Conservation (phyloP, 2,888 invertebrate species). For the Imbricaverruca yamaguchii region DNA sequence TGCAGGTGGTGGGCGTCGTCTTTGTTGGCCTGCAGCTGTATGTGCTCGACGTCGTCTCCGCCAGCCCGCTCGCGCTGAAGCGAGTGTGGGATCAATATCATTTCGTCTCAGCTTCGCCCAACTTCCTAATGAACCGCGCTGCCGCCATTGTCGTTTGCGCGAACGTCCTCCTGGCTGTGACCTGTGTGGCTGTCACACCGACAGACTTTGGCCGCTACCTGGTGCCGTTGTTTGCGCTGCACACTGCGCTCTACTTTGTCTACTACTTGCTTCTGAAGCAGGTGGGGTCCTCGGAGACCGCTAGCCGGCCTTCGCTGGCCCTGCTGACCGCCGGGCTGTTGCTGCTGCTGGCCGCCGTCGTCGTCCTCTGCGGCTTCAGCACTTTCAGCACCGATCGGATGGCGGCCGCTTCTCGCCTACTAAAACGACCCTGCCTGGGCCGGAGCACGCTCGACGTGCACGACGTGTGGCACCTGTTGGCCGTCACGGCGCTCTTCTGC, state of each 20-base stretch:
- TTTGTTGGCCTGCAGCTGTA: slow-evolving; percentile 82
- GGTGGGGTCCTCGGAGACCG: slow-evolving; percentile 53
- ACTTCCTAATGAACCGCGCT: slow-evolving; percentile 66
- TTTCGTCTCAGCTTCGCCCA: slow-evolving; percentile 31
- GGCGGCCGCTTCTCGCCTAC: slow-evolving; percentile 78
- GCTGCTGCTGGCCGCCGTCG: neutral
- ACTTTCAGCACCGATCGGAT: slow-evolving; percentile 57
- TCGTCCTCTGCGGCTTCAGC: neutral
- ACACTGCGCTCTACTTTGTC: slow-evolving; percentile 84
- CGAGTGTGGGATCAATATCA: slow-evolving; percentile 29
- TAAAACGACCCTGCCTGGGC: slow-evolving; percentile 72
- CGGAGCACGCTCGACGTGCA: slow-evolving; percentile 90
- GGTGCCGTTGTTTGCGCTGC: slow-evolving; percentile 65
- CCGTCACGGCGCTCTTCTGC: slow-evolving; percentile 73
- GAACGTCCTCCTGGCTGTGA: slow-evolving; percentile 89
- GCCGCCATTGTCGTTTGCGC: slow-evolving; percentile 79
- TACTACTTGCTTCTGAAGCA: slow-evolving; percentile 74
- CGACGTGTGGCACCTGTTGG: slow-evolving; percentile 65
- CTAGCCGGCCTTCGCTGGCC: slow-evolving; percentile 34
- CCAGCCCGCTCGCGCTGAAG: slow-evolving; percentile 54
- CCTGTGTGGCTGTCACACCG: slow-evolving; percentile 83
- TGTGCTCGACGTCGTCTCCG: slow-evolving; percentile 72
- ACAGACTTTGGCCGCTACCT: slow-evolving; percentile 89
- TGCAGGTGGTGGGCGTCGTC: slow-evolving; percentile 80
- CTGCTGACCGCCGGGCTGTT: slow-evolving; percentile 32